A percentile compares a stretch with the other conserved stretches of the same genome.
Evolutionary conservation across 1,140 invertebrate species (phyloP).

Genomic region (Brachionus paranguensis): DNA sequence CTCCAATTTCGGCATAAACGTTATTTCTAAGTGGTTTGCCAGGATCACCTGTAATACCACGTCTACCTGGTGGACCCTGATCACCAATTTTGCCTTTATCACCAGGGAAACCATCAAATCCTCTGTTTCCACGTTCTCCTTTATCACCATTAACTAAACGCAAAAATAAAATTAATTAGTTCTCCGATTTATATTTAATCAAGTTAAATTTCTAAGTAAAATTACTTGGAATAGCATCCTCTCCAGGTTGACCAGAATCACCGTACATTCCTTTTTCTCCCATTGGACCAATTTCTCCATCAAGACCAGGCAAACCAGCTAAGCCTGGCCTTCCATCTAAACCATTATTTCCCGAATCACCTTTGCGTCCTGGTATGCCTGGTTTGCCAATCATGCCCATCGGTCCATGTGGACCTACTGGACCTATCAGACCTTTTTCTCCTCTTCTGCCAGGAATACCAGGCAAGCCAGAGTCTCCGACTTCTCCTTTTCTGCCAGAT

Average conservation of each 20-base stretch:
- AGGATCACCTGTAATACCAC: not conserved
- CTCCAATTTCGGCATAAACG: not conserved
- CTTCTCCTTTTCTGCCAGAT: not conserved
- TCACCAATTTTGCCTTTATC: not conserved
- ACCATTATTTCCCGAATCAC: not conserved
- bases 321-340: not conserved
- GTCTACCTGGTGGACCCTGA: not conserved
- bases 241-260: not conserved
- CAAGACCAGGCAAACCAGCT: not conserved
- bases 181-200: not conserved
- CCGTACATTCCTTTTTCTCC: not conserved
- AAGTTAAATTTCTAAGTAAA: too few species aligned
- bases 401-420: conserved; percentile 35
- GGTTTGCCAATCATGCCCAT: not conserved
- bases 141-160: not conserved
- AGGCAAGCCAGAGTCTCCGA: conserved; percentile 13
- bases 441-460: conserved; percentile 34
- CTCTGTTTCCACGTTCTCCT: conserved; percentile 13
- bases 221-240: not conserved
- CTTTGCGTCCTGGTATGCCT: not conserved
- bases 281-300: not conserved
- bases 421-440: conserved; percentile 36
- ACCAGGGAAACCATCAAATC: not conserved
- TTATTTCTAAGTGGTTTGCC: not conserved
- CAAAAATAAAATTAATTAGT: not conserved